Evolutionary conservation across 2,888 invertebrate species (phyloP).

Genomic region (Clistopyga incitator): DNA sequence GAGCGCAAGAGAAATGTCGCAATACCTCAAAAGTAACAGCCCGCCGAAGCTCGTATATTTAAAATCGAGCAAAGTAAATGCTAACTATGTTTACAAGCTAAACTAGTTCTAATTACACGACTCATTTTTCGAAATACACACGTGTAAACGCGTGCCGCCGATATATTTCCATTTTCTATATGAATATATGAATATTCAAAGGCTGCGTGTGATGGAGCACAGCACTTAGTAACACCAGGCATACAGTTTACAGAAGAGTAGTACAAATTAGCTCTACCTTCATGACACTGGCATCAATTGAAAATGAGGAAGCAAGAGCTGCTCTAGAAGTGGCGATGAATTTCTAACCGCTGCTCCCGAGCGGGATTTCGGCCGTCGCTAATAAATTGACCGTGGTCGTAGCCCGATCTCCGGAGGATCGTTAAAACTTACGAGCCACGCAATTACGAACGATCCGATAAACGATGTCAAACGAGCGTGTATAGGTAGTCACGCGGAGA

Average conservation of each 20-base stretch:
- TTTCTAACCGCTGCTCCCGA: slow-evolving; percentile 18
- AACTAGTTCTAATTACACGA: neutral
- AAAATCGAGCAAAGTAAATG: neutral
- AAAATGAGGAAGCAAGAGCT: slow-evolving; percentile 36
- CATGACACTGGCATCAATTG: neutral
- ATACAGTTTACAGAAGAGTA: slow-evolving; percentile 1
- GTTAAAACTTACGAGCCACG: slow-evolving; percentile 77
- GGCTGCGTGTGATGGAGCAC: neutral
- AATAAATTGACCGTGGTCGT: slow-evolving; percentile 58
- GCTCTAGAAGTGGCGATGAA: slow-evolving; percentile 39
- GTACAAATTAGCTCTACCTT: neutral
- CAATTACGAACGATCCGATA: slow-evolving; percentile 77
- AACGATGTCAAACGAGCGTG: slow-evolving; percentile 73
- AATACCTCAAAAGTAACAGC: neutral
- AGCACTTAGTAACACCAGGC: neutral
- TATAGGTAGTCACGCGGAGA: slow-evolving; percentile 52
- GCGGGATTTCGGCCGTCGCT: slow-evolving; percentile 59
- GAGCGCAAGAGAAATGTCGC: neutral
- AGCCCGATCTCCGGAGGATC: slow-evolving; percentile 70
- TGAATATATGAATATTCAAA: slow-evolving; percentile 8
- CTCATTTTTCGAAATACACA: neutral
- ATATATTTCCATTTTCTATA: neutral
- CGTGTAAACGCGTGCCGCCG: neutral
- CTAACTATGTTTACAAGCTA: neutral
- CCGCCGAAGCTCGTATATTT: neutral